Base-by-base conservation (phyloP, 2,888 invertebrate species). In the Salticus scenicus region DNA sequence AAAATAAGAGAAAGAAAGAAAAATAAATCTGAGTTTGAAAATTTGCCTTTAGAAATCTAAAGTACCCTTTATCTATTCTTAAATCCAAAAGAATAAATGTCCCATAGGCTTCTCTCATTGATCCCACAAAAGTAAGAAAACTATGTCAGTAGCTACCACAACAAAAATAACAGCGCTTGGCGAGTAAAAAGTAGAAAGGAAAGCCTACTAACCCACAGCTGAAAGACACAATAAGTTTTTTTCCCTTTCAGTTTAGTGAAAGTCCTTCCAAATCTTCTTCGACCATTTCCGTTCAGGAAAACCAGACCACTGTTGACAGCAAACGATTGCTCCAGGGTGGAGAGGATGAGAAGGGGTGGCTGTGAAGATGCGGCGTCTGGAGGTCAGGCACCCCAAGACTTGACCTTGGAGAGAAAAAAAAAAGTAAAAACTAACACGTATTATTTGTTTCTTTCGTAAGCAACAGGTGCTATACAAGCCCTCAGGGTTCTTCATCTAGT, bases 391-490 rank as follows among this genome's bases (percentile, higher is more conserved):
- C 47, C 47, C 47, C 47, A n/a, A 47, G 47, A 47, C 47, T n/a
- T 47, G 47, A 47, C 47, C 47, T 47, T 47, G 47, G 47, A 7
- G 12, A 17, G 47, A 47, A 47, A 47, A 47, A n/a, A n/a, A n/a
- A n/a, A n/a, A n/a, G n/a, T n/a, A n/a, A n/a, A 47, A 24, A 57
- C 57, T 57, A 24, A 20, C 57, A 24, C 24, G 57, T 57, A n/a
- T 57, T n/a, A 57, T 57, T 57, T 57, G 57, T 57, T 57, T 57
- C 57, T 57, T 24, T 57, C 8, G 57, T 2, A 24, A 57, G 20
- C 57, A 57, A 57, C 57, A 57, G 57, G 57, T 57, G 57, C 57
- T 57, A 4, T 57, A 57, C 57, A 57, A 24, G 57, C 57, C 57
- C 57, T 20, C 57, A 5, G 24, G 57, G 57, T 4, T 37, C 7